Base-by-base conservation (phyloP, 2,113 vertebrate species). In the Dryoscopus gambensis region DNA sequence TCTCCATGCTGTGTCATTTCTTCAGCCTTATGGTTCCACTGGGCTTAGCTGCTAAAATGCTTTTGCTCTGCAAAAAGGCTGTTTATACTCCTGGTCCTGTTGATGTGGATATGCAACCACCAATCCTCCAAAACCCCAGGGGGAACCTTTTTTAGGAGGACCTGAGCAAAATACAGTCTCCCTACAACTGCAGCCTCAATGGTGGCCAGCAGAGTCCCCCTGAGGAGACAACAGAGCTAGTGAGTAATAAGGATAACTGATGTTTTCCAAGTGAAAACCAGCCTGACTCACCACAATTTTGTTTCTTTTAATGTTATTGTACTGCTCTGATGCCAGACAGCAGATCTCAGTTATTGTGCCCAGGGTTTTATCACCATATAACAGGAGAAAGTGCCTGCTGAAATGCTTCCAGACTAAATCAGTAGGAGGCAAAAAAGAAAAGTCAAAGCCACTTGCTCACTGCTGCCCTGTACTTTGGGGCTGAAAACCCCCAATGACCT, bases 271-370 rank as follows among this genome's bases (percentile, higher is more conserved):
- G 83, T 77, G 27, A 7, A 94, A 95, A 90, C 73, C 88, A 92
- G 89, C 44, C 90, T 89, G 93, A 94, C 68, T 96, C 90, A 94
- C 86, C 79, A 79, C 86, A 79, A 9, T 84, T 92, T 95, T 95
- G 70, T 69, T 90, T 90, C 65, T 70, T 96, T 94, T 90, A 89
- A 95, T 96, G 82, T 91, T 96, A 81, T 92, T 96, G 68, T 95
- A 39, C 87, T 87, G 69, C 65, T 90, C 65, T 71, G 76, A 92
- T 91, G 88, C 64, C 86, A 95, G 84, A 89, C 77, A 94, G 78
- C 73, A 95, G 81, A 96, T 92, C 77, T 84, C 74, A 25, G 65
- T 56, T 94, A 86, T 27, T 64, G 76, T 75, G 80, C 75, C 42
- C 46, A 37, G 73, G 60, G 33, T 93, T 94, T 93, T 92, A 96